phyloP scores from a whole-genome alignment of 1,140 invertebrate genomes.

The Metaphire vulgaris region DNA sequence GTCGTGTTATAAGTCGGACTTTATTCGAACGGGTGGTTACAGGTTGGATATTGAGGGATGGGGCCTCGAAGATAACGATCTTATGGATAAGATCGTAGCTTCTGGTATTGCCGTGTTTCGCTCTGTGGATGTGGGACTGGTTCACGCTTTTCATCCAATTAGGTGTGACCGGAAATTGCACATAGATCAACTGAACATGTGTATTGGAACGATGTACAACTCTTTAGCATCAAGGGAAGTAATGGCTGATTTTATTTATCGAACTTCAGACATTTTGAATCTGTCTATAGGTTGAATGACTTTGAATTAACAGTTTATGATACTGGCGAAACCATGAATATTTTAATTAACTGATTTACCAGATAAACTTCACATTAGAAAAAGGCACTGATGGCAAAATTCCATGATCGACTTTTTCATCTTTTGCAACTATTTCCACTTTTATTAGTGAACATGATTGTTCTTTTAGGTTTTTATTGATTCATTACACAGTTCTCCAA shows the following conservation, averaged over 20 bases:
- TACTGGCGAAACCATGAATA: too few relatives aligned
- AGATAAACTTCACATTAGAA: too few relatives aligned
- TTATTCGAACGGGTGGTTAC: slow-evolving; percentile 73
- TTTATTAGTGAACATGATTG: too few relatives aligned
- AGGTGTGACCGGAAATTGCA: slow-evolving; percentile 73
- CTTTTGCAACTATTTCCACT: too few relatives aligned
- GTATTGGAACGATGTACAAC: slow-evolving; percentile 64
- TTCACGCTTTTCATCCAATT: slow-evolving; percentile 90
- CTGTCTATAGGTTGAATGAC: too few relatives aligned
- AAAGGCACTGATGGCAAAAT: too few relatives aligned
- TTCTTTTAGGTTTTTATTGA: too few relatives aligned
- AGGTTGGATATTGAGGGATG: slow-evolving; percentile 72
- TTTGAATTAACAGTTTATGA: too few relatives aligned
- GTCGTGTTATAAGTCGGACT: slow-evolving; percentile 80
- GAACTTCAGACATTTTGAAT: slow-evolving; percentile 33
- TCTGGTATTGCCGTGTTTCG: slow-evolving; percentile 65
- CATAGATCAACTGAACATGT: slow-evolving; percentile 75
- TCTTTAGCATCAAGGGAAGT: slow-evolving; percentile 44
- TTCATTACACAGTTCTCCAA: too few relatives aligned
- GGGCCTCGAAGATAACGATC: slow-evolving; percentile 56
- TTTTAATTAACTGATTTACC: too few relatives aligned
- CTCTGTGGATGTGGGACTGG: slow-evolving; percentile 72
- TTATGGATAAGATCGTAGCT: slow-evolving; percentile 74
- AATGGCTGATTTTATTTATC: slow-evolving; percentile 39
- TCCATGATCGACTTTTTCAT: too few relatives aligned